phyloP scores from a whole-genome alignment of 2,113 vertebrate genomes.

The Takifugu flavidus region DNA sequence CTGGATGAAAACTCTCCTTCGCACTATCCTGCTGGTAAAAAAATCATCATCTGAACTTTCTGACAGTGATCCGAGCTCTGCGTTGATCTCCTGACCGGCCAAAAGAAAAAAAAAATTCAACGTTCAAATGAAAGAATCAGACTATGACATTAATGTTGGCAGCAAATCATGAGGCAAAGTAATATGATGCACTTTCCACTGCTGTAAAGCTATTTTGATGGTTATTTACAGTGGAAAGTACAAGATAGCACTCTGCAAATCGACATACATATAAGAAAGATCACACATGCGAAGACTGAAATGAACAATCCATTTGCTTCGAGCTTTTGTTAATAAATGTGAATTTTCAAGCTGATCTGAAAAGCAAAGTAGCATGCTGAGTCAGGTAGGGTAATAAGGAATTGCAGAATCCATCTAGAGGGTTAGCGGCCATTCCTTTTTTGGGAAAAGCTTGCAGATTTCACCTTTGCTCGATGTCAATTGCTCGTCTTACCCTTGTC shows the following conservation, averaged over 20 bases:
- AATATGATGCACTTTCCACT: slow-evolving; percentile 50
- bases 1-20: slow-evolving; percentile 90
- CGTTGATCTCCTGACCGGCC: slow-evolving; percentile 80
- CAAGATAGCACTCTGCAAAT: slow-evolving; percentile 43
- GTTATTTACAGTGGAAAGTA: slow-evolving; percentile 29
- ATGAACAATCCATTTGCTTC: slow-evolving; percentile 42
- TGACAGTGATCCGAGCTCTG: slow-evolving; percentile 83
- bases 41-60: slow-evolving; percentile 87
- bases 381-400: slow-evolving; percentile 23
- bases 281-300: slow-evolving; percentile 5
- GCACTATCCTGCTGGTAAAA: slow-evolving; percentile 88
- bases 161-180: slow-evolving; percentile 44
- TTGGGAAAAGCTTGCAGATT: slow-evolving; percentile 43
- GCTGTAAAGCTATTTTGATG: not conserved
- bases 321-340: not conserved
- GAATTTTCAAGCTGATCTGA: slow-evolving; percentile 1
- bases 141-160: slow-evolving; percentile 13
- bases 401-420: slow-evolving; percentile 37
- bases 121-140: slow-evolving; percentile 34
- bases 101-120: slow-evolving; percentile 63
- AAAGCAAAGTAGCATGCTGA: slow-evolving; percentile 55
- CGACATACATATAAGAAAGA: not conserved
- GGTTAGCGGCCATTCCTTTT: slow-evolving; percentile 59
- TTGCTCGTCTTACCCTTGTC: slow-evolving; percentile 80
- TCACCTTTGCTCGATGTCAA: slow-evolving; percentile 38